Percentiles rank a stretch among this genome's conserved stretches.
Conservation (phyloP, 2,797 vertebrate species). For the Labeo calbasu region DNA sequence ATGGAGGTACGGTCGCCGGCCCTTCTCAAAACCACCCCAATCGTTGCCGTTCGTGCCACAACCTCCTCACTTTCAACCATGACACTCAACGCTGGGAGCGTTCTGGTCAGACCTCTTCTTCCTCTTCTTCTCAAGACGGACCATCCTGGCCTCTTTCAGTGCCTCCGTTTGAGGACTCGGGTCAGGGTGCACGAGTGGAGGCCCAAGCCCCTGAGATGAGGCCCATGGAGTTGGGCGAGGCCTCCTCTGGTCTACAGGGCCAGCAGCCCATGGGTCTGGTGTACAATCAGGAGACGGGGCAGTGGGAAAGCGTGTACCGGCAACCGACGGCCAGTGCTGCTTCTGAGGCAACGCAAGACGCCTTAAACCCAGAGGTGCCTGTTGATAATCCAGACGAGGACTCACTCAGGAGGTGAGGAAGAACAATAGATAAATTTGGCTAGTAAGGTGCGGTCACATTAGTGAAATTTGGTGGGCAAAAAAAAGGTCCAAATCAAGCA, state of each 20-base stretch:
- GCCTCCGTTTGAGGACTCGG: slow-evolving; percentile 81
- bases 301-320: slow-evolving; percentile 95
- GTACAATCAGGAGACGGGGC: slow-evolving; percentile 97
- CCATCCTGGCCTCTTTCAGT: slow-evolving; percentile 80
- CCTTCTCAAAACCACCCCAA: slow-evolving; percentile 88
- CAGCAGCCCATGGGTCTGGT: slow-evolving; percentile 94
- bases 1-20: slow-evolving; percentile 79
- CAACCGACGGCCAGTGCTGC: slow-evolving; percentile 85
- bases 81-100: slow-evolving; percentile 98
- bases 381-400: slow-evolving; percentile 97
- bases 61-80: slow-evolving; percentile 97
- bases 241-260: slow-evolving; percentile 79
- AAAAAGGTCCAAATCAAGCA: too few species aligned
- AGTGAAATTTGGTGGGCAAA: not conserved
- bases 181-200: slow-evolving; percentile 81
- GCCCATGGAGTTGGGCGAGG: slow-evolving; percentile 65
- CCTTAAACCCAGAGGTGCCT: slow-evolving; percentile 98
- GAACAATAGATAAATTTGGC: not conserved
- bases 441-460: not conserved
- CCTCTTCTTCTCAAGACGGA: slow-evolving; percentile 72
- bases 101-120: slow-evolving; percentile 78
- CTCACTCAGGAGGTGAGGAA: slow-evolving; percentile 89
- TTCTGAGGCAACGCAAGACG: slow-evolving; percentile 89
- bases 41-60: slow-evolving; percentile 97
- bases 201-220: slow-evolving; percentile 82